A percentile compares a stretch with the other conserved stretches of the same genome.
phyloP scores from a whole-genome alignment of 2,888 invertebrate genomes.

The Eilema depressum region DNA sequence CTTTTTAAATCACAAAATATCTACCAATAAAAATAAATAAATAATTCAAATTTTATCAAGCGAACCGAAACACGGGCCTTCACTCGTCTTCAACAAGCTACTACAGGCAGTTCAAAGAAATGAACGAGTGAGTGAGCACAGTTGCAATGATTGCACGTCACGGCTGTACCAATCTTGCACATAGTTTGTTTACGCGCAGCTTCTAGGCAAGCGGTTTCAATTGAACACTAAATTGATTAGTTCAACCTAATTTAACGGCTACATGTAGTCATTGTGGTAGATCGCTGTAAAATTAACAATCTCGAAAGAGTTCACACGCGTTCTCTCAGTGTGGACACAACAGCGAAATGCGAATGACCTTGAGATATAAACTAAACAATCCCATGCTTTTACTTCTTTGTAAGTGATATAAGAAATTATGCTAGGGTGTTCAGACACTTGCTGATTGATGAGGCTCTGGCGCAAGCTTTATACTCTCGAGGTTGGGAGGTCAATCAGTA shows the following conservation, averaged over 20 bases:
- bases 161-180: neutral
- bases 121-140: neutral
- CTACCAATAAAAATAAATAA: too few species aligned
- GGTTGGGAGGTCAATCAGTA: too few species aligned
- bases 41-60: too few species aligned
- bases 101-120: neutral
- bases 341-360: neutral
- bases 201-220: neutral
- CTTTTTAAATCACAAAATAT: neutral
- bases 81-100: neutral
- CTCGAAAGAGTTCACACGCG: neutral
- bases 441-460: too few species aligned
- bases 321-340: neutral
- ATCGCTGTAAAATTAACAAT: neutral
- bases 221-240: neutral
- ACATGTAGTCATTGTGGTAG: neutral
- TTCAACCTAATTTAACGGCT: neutral
- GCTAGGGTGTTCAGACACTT: too few species aligned
- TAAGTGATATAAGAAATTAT: neutral
- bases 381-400: neutral
- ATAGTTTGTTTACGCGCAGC: neutral
- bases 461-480: too few species aligned
- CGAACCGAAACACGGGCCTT: too few species aligned
- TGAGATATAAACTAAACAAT: neutral
- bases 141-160: neutral